These are phyloP conservation scores for Metopia argyrocephala DNA, from an alignment of 2,888 invertebrate genomes.

Conservation along the genomic window DNA sequence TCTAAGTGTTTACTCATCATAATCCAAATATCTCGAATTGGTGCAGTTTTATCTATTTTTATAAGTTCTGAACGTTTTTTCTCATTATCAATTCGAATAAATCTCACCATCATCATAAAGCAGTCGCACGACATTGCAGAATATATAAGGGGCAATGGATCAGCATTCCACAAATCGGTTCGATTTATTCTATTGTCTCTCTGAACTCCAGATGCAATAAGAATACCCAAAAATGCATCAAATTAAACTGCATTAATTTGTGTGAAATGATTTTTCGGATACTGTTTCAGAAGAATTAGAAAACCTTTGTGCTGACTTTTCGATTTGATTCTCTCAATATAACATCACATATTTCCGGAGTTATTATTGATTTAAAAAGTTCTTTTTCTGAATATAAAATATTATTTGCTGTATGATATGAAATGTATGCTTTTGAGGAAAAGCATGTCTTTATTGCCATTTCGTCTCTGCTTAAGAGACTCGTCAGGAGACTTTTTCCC, in stretches of 20 bases:
- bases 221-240: slow-evolving; percentile 7
- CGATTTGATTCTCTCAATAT: too few species aligned
- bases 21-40: neutral
- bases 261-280: neutral
- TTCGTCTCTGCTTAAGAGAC: too few species aligned
- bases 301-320: neutral
- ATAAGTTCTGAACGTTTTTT: too few species aligned
- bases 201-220: slow-evolving; percentile 6
- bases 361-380: too few species aligned
- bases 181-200: neutral
- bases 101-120: neutral
- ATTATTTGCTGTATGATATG: too few species aligned
- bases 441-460: too few species aligned
- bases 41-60: slow-evolving; percentile 24
- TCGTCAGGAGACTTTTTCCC: too few species aligned
- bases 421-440: too few species aligned
- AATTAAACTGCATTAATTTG: neutral
- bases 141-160: slow-evolving; percentile 5
- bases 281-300: neutral
- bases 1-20: too few species aligned
- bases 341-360: too few species aligned
- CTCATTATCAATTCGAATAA: slow-evolving; percentile 1
- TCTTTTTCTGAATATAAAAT: too few species aligned
- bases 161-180: slow-evolving; percentile 17
- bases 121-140: slow-evolving; percentile 4